Conservation (phyloP, 2,888 invertebrate genomes). For the Drosophila demipolita region DNA sequence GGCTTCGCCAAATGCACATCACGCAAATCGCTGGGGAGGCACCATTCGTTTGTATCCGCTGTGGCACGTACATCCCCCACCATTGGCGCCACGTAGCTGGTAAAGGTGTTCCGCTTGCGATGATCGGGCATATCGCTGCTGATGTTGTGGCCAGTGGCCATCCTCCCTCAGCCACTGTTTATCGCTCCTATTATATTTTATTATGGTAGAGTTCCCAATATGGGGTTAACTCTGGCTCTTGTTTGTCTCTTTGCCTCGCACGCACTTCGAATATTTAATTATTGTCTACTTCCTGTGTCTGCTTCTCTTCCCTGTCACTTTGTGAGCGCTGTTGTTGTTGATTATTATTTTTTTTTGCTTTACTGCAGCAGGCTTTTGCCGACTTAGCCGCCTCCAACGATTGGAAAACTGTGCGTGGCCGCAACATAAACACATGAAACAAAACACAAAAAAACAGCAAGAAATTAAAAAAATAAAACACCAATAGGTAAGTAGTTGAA, state of each 20-base stretch:
- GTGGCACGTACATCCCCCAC: slow-evolving; percentile 70
- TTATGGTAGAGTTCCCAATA: slow-evolving; percentile 4
- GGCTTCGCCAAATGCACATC: slow-evolving; percentile 79
- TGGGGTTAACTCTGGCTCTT: slow-evolving; percentile 14
- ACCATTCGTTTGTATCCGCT: slow-evolving; percentile 78
- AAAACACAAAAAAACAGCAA: slow-evolving; percentile 21
- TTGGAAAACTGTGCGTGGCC: slow-evolving; percentile 22
- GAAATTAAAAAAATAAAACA: slow-evolving; percentile 18
- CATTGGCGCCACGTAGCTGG: slow-evolving; percentile 81
- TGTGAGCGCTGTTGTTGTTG: slow-evolving; percentile 23
- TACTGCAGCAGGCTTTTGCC: slow-evolving; percentile 31
- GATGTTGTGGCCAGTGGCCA: slow-evolving; percentile 58
- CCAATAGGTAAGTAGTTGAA: slow-evolving; percentile 12
- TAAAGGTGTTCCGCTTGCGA: slow-evolving; percentile 81
- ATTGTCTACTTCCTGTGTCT: slow-evolving; percentile 69
- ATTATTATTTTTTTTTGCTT: slow-evolving; percentile 2
- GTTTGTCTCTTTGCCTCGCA: slow-evolving; percentile 19
- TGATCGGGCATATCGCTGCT: slow-evolving; percentile 67
- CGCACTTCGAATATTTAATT: slow-evolving; percentile 71
- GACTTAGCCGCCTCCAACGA: slow-evolving; percentile 41
- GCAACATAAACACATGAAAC: slow-evolving; percentile 32
- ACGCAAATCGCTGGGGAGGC: slow-evolving; percentile 77
- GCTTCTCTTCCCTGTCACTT: slow-evolving; percentile 14
- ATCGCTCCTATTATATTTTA: slow-evolving; percentile 13
- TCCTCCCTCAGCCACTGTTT: slow-evolving; percentile 30